A percentile compares a stretch with the other conserved stretches of the same genome.
Evolutionary conservation across 2,797 vertebrate genomes (phyloP).

Genomic region (Ctenopoma kingsleyae): DNA sequence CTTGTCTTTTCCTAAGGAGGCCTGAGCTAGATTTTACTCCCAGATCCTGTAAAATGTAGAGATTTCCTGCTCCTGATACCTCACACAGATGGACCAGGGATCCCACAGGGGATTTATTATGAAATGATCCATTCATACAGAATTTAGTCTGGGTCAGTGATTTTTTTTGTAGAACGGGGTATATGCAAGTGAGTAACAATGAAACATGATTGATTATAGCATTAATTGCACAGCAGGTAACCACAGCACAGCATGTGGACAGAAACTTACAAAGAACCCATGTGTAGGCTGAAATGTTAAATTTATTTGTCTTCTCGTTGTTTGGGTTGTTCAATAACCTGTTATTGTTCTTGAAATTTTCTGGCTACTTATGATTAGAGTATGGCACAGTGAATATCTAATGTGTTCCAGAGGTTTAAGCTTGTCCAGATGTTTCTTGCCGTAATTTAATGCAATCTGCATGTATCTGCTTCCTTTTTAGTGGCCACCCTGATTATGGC

Average conservation of each 20-base stretch:
- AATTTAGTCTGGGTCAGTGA: background rate
- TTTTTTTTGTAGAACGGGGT: background rate
- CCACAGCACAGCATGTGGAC: background rate
- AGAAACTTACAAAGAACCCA: background rate
- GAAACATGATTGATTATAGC: background rate
- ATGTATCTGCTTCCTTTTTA: conserved; percentile 71
- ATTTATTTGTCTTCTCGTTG: conserved; percentile 35
- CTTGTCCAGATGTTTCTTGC: conserved; percentile 76
- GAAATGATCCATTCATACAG: background rate
- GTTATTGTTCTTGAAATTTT: conserved; percentile 38
- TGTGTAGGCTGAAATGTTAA: conserved; percentile 8
- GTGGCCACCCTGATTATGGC: conserved; percentile 68
- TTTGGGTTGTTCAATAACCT: conserved; percentile 48
- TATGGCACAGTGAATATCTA: conserved; percentile 46
- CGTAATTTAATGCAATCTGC: conserved; percentile 79
- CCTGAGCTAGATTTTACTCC: background rate
- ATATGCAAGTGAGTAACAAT: conserved; percentile 9
- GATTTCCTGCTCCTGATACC: background rate
- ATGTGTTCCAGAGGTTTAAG: conserved; percentile 76
- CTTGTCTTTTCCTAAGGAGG: no score
- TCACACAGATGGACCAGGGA: background rate
- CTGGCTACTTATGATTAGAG: conserved; percentile 47
- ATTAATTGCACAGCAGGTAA: conserved; percentile 1
- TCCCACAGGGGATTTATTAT: background rate
- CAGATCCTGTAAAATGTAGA: conserved; percentile 1